These are phyloP conservation scores for Ptychadena robeensis DNA, from an alignment of 2,797 vertebrate species.

Conservation along the genomic window DNA sequence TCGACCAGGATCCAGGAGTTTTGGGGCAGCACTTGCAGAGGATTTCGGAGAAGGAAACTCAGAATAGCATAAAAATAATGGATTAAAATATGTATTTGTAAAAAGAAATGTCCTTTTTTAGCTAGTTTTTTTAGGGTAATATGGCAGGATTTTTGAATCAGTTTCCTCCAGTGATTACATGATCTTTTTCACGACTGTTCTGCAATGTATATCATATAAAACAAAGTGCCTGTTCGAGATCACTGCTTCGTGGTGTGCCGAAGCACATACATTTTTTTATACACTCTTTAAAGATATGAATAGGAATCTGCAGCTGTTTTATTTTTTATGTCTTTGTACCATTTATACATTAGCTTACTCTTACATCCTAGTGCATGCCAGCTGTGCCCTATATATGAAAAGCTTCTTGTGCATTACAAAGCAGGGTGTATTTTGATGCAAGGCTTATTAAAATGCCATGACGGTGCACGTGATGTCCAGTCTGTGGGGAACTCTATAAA, in stretches of 20 bases:
- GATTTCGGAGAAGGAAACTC: no score
- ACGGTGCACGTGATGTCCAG: slow-evolving; percentile 70
- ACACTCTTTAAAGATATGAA: slow-evolving; percentile 10
- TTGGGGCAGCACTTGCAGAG: no score
- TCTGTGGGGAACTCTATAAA: slow-evolving; percentile 75
- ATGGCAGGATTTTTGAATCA: not conserved
- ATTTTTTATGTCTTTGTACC: not conserved
- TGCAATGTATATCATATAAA: not conserved
- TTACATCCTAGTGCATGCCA: slow-evolving; percentile 23
- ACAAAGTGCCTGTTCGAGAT: not conserved
- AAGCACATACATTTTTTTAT: slow-evolving; percentile 5
- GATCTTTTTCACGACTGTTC: not conserved
- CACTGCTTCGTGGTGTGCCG: not conserved
- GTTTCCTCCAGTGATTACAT: not conserved
- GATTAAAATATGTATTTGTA: no score
- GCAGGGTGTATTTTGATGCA: slow-evolving; percentile 56
- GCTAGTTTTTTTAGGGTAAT: no score
- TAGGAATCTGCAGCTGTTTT: slow-evolving; percentile 21
- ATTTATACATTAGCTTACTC: not conserved
- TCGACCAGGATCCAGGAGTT: no score
- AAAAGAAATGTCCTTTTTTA: no score
- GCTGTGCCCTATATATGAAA: slow-evolving; percentile 28
- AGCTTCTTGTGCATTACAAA: slow-evolving; percentile 63
- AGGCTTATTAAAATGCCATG: slow-evolving; percentile 76
- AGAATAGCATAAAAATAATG: no score